phyloP scores from a whole-genome alignment of 2,888 invertebrate genomes.

The Andrena flavipes region DNA sequence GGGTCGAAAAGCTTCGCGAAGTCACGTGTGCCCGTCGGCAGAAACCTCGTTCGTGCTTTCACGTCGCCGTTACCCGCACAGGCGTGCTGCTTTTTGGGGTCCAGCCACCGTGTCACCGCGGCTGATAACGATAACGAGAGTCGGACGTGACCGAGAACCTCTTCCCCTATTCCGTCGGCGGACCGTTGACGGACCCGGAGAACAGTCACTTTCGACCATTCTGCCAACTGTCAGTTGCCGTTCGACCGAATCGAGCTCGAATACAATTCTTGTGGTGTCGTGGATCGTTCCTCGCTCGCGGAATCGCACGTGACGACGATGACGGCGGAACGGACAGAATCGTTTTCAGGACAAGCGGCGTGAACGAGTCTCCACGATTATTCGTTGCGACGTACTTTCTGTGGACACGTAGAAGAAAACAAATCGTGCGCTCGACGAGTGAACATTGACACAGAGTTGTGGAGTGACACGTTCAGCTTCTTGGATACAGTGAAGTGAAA shows the following conservation, averaged over 20 bases:
- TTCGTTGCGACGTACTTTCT: not conserved
- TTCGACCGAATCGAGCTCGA: not conserved
- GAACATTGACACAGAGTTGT: not conserved
- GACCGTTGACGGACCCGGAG: not conserved
- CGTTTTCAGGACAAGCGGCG: not conserved
- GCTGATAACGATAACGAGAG: slow-evolving; percentile 69
- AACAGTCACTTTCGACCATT: not conserved
- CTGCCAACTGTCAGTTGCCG: not conserved
- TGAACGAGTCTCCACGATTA: not conserved
- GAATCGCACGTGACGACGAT: not conserved
- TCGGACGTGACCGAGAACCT: slow-evolving; percentile 57
- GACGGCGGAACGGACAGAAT: not conserved
- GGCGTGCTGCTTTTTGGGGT: slow-evolving; percentile 63
- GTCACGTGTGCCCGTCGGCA: slow-evolving; percentile 82
- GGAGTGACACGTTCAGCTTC: slow-evolving; percentile 14
- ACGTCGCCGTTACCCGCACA: slow-evolving; percentile 73
- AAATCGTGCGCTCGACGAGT: not conserved
- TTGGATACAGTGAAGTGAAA: slow-evolving; percentile 65
- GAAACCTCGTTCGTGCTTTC: slow-evolving; percentile 80
- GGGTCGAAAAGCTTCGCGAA: slow-evolving; percentile 81
- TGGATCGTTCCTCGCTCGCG: not conserved
- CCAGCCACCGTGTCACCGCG: slow-evolving; percentile 66
- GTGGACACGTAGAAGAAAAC: not conserved
- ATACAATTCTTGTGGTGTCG: not conserved
- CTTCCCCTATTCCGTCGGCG: not conserved